Percentiles rank a stretch among this genome's conserved stretches.
Evolutionary conservation across 2,888 invertebrate genomes (phyloP).

Genomic region (Aricia artaxerxes): DNA sequence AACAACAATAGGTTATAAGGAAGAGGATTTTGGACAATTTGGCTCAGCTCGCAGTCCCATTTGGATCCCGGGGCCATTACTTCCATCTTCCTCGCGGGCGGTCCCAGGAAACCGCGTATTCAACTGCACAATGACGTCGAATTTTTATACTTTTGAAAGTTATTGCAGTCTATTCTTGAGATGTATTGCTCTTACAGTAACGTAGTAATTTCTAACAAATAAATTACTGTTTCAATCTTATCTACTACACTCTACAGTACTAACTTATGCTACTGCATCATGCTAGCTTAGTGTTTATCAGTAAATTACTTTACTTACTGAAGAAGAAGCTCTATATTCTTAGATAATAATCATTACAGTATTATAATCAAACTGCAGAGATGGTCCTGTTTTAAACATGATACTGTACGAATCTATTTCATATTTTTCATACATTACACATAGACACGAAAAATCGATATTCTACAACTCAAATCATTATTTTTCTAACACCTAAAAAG

Average conservation of each 20-base stretch:
- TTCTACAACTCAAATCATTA: not conserved
- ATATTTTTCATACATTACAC: not conserved
- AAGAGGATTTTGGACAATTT: constrained; percentile 17
- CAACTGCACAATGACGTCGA: constrained; percentile 21
- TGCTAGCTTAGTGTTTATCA: too few species aligned
- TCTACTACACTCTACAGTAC: too few species aligned
- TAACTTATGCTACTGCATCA: too few species aligned
- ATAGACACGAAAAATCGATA: not conserved
- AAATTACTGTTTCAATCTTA: too few species aligned
- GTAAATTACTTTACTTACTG: too few species aligned
- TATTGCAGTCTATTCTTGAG: constrained; percentile 20
- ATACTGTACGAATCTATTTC: too few species aligned
- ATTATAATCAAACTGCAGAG: too few species aligned
- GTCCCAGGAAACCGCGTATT: constrained; percentile 26
- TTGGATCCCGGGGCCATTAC: constrained; percentile 25
- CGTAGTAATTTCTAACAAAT: not conserved
- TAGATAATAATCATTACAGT: too few species aligned
- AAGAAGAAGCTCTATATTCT: too few species aligned
- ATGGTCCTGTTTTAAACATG: too few species aligned
- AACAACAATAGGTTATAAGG: constrained; percentile 22
- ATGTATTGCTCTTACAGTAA: not conserved
- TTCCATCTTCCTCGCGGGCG: constrained; percentile 22
- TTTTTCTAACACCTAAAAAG: not conserved
- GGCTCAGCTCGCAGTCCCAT: constrained; percentile 21
- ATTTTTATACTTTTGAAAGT: constrained; percentile 25